phyloP scores from a whole-genome alignment of 2,797 vertebrate genomes.

The Sphenodon punctatus region DNA sequence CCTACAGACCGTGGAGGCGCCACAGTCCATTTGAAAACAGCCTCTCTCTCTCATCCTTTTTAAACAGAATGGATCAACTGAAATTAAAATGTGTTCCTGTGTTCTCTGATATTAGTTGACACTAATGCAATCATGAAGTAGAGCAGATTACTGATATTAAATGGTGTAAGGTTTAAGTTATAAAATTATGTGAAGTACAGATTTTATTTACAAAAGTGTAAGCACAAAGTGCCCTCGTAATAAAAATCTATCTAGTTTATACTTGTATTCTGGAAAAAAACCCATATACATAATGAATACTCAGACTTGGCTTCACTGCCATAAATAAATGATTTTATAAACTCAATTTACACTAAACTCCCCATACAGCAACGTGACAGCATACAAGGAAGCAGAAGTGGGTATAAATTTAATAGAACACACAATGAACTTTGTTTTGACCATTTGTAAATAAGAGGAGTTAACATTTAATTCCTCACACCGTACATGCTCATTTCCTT shows the following conservation, averaged over 20 bases:
- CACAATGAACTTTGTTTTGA: no score
- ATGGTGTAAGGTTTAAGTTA: neutral
- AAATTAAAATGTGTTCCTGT: neutral
- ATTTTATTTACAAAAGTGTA: neutral
- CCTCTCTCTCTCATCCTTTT: conserved; percentile 27
- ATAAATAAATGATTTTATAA: no score
- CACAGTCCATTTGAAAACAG: no score
- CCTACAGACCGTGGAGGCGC: no score
- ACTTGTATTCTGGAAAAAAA: neutral
- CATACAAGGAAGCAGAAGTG: no score
- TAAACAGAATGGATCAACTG: conserved; percentile 35
- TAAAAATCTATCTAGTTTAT: neutral
- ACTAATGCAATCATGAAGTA: neutral
- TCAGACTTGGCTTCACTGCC: neutral
- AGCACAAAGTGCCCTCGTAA: neutral
- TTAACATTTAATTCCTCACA: no score
- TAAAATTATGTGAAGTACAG: neutral
- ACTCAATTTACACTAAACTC: no score
- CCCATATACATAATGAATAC: neutral
- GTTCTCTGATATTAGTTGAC: neutral
- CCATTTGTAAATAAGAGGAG: no score
- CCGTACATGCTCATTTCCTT: no score
- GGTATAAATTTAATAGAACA: no score
- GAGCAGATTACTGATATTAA: neutral
- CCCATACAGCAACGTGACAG: no score